Conservation (phyloP, 2,797 vertebrate species). For the Adelosebastes latens region DNA sequence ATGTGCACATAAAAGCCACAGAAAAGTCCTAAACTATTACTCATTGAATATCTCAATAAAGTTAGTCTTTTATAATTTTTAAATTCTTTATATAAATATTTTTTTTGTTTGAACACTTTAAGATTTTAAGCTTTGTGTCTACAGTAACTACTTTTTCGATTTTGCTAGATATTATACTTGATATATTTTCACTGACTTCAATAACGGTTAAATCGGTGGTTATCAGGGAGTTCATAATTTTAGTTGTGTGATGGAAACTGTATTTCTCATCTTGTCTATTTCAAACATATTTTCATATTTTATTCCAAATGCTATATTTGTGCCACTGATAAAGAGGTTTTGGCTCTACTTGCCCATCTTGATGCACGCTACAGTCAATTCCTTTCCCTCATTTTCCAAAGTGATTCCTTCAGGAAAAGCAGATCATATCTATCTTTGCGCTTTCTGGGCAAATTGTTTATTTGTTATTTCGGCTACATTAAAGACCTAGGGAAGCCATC, state of each 20-base stretch:
- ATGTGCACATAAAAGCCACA: neutral
- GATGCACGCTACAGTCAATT: slow-evolving; percentile 53
- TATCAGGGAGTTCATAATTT: neutral
- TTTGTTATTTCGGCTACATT: slow-evolving; percentile 73
- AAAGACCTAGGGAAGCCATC: slow-evolving; percentile 32
- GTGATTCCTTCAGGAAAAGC: slow-evolving; percentile 57
- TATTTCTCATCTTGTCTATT: neutral
- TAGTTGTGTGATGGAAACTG: neutral
- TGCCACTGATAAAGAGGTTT: neutral
- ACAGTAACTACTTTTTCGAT: neutral
- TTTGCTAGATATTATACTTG: neutral
- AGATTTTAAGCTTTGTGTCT: neutral
- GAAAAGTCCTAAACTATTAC: neutral
- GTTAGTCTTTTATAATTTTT: neutral
- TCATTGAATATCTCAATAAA: neutral
- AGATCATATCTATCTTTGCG: slow-evolving; percentile 62
- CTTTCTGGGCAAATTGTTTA: slow-evolving; percentile 62
- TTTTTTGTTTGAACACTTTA: neutral
- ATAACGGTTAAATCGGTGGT: neutral
- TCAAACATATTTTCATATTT: neutral
- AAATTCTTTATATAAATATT: no score
- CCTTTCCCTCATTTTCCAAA: slow-evolving; percentile 63
- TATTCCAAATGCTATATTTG: neutral
- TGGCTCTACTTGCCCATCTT: slow-evolving; percentile 20
- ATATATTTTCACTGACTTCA: neutral